Percentiles rank a stretch among this genome's conserved stretches.
Evolutionary conservation across 2,797 vertebrate species (phyloP).

Genomic region (Halcyon smyrnensis): DNA sequence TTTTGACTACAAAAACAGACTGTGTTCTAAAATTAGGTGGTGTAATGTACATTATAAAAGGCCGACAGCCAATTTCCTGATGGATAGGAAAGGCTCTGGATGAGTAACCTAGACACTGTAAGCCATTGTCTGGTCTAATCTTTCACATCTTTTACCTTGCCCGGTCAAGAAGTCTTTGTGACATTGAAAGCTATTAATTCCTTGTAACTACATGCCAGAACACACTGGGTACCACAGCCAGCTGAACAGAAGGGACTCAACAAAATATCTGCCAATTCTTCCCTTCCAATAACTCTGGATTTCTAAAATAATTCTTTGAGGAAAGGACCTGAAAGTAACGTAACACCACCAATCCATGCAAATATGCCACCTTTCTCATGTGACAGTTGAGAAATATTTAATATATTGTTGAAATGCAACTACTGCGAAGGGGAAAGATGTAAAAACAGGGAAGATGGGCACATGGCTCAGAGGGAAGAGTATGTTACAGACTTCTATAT

Average conservation of each 20-base stretch:
- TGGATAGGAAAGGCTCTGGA: neutral
- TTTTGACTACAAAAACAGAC: neutral
- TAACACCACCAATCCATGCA: neutral
- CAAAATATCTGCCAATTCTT: neutral
- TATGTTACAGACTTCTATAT: neutral
- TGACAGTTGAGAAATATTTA: neutral
- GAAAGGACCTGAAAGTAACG: neutral
- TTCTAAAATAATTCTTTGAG: neutral
- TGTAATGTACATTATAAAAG: neutral
- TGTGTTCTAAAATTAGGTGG: neutral
- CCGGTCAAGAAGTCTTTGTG: neutral
- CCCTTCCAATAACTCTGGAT: neutral
- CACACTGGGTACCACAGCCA: neutral
- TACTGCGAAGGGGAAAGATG: neutral
- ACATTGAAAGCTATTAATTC: neutral
- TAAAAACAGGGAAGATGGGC: neutral
- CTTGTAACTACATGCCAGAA: neutral
- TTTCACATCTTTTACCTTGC: neutral
- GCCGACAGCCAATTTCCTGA: neutral
- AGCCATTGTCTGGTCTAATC: neutral
- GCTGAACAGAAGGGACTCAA: neutral
- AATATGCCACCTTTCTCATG: neutral
- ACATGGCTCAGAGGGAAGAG: neutral
- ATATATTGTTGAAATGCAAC: neutral
- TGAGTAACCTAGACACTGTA: neutral